Base-by-base conservation (phyloP, 2,113 vertebrate genomes). In the Vulpes ferrilata region DNA sequence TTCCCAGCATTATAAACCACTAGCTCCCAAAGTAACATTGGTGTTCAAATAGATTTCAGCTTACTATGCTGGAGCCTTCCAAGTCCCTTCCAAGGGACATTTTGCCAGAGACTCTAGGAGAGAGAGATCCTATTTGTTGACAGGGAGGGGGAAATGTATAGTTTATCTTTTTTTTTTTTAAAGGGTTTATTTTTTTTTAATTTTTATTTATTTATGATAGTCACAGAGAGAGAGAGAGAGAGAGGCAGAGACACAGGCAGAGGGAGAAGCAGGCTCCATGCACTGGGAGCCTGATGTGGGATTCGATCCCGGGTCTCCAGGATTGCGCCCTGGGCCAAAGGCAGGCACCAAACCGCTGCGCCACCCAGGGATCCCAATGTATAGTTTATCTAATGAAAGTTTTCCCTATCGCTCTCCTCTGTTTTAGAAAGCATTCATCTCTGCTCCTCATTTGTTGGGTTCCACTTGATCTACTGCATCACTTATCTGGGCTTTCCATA, bases 111-210 rank as follows among this genome's bases (percentile, higher is more conserved):
- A 67, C 25, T 80, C 78, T 51, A 87, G 17, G 32, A n/a, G 6
- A 95, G 95, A 96, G n/a, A 93, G 97, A 95, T 84, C 10, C 35
- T 84, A 59, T 86, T 96, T 97, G 55, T 94, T 96, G 65, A 83
- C 38, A 95, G 30, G n/a, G 51, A 79, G 3, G 25, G 15, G 17
- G 5, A 69, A 53, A 71, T 67, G 74, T 12, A 71, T 55, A 85
- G 65, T 85, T 87, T 94, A 86, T 93, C 27, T 60, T 35, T 35
- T 35, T 35, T 35, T 35, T 35, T 35, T 35, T 35, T 35, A 35
- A 35, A 35, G 35, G 35, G 35, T 35, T 35, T 35, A 35, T 35
- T 35, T 35, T 35, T 35, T 35, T 35, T 35, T 35, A 35, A 35
- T 35, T 35, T 35, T 35, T 35, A 35, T 35, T 35, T 35, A 35